Conservation (phyloP, 1,140 invertebrate species). For the Calephelis nemesis region DNA sequence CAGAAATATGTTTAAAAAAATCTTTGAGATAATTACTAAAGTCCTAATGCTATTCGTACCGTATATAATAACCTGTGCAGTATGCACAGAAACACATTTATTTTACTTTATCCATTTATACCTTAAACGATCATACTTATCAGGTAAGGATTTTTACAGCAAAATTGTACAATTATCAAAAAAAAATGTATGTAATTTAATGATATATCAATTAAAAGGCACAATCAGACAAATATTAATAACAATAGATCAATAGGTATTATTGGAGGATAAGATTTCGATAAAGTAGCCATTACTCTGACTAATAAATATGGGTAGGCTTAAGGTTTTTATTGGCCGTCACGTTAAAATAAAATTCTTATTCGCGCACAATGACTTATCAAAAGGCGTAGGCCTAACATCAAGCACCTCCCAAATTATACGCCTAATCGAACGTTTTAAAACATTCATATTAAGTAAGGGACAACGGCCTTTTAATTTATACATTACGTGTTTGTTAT, state of each 20-base stretch:
- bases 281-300: slow-evolving; percentile 1
- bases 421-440: slow-evolving; percentile 13
- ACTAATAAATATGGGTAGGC: slow-evolving; percentile 15
- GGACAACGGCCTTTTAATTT: slow-evolving; percentile 17
- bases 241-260: not conserved
- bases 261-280: not conserved
- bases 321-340: slow-evolving; percentile 6
- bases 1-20: too few relatives aligned
- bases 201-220: too few relatives aligned
- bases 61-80: too few relatives aligned
- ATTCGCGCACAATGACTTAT: slow-evolving; percentile 15
- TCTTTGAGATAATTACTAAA: too few relatives aligned
- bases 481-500: slow-evolving; percentile 8
- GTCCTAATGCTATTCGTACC: too few relatives aligned
- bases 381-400: slow-evolving; percentile 11
- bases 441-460: slow-evolving; percentile 15
- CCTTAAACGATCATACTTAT: too few relatives aligned
- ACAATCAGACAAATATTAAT: not conserved
- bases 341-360: slow-evolving; percentile 1
- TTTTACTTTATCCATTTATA: too few relatives aligned
- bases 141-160: too few relatives aligned
- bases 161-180: too few relatives aligned
- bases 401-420: slow-evolving; percentile 13
- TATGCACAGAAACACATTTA: too few relatives aligned
- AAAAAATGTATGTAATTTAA: too few relatives aligned